Base-by-base conservation (phyloP, 2,888 invertebrate genomes). In the Steinernema scapterisci region DNA sequence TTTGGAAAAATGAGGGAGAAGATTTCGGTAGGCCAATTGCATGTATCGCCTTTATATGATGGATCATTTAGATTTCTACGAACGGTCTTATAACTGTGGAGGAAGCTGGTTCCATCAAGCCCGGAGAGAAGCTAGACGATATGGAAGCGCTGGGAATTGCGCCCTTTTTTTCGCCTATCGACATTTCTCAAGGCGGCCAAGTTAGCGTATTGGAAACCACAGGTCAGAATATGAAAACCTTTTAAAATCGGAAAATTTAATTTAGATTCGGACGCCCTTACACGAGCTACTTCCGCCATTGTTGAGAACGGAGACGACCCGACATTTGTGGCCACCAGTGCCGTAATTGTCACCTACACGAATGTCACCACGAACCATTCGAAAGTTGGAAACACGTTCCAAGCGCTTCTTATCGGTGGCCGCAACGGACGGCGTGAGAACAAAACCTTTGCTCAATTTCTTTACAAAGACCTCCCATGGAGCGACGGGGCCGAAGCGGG, bases 401-500 rank as follows among this genome's bases (percentile, higher is more conserved):
- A 87, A 81, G 76, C 84, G 0, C 77, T 84, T 9, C 74, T 86
- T 3, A 81, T 87, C 73, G 84, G 83, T 54, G 87, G 87, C 21
- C 54, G 76, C 21, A 80, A 79, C 46, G 75, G 75, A 13, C 54
- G 74, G 13, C 75, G 78, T 11, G 82, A 84, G 63, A 76, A 80
- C 44, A 76, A 44, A 25, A 86, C 87, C 11, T 88, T 82, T 73
- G 85, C 78, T 0, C 79, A 85, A 48, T 74, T 84, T 25, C 81
- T 88, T 51, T 87, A 86, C 78, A 80, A 83, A 48, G 81, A 83
- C 70, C 73, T 87, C 23, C 63, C 76, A 2, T 88, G 87, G 87
- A 78, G 78, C 19, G 80, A 82, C 13, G 79, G 78, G 21, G 87
- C 86, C n/a, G 84, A 87, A 79, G 84, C 87, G 11, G 84, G 83